Evolutionary conservation across 2,888 invertebrate species (phyloP), one percentile per base, ranked within the genome.

Genomic region (Biston betularia): DNA sequence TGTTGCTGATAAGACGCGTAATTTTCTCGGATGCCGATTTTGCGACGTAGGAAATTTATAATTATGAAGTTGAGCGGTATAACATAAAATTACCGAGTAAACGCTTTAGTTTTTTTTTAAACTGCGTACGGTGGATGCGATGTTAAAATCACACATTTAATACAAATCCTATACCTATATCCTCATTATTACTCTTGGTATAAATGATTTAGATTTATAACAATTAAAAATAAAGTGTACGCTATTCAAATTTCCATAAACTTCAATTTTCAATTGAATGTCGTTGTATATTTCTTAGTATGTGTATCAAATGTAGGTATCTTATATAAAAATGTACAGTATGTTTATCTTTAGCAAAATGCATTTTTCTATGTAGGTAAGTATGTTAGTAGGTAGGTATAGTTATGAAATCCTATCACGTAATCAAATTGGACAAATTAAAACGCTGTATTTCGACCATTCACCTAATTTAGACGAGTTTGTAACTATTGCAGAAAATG

Each of bases 1-100:
- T 67, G 79, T 73, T 68, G 70, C 55, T 71, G 86, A 87, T 88
- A 87, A 84, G 80, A 59, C 59, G 70, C 67, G 72, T 70, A 63
- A 69, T 66, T 71, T 69, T 63, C 38, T 49, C 54, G 34, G 35
- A 57, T 63, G 65, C 50, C 65, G 50, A 68, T 70, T 73, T 70
- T 62, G 63, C 52, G 35, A 38, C 52, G 9, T 35, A 53, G 14
- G 38, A 53, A 15, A 14, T 53, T 38, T 14, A 53, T 38, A n/a
- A n/a, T n/a, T n/a, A 14, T 52, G 52, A 35, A 54, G 40, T 14
- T 10, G 1, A 42, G 1, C 38, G 14, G 53, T 1, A 11, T 11
- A 11, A 40, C 8, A 10, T 40, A 11, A 33, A 12, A 52, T 34
- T 14, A 15, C 46, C 46, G 9, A 24, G 46, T 46, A 15, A 24